Conservation (phyloP, 2,888 invertebrate species). For the Mayetiola destructor region DNA sequence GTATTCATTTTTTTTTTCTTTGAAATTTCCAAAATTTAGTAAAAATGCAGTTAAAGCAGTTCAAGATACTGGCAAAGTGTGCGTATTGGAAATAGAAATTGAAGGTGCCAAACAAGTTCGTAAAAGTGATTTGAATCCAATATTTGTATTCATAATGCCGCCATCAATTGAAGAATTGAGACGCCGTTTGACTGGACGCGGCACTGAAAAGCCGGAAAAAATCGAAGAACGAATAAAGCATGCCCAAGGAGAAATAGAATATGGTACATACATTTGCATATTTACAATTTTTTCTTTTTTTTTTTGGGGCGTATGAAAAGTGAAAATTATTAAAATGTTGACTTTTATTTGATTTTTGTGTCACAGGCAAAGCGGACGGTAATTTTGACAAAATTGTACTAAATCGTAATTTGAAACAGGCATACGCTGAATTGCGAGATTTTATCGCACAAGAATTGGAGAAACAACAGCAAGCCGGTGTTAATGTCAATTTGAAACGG, state of each 20-base stretch:
- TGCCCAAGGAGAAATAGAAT: slow-evolving; percentile 70
- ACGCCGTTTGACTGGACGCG: slow-evolving; percentile 54
- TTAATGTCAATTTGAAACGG: slow-evolving; percentile 21
- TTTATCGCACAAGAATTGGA: slow-evolving; percentile 51
- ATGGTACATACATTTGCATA: slow-evolving; percentile 41
- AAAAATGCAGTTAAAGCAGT: slow-evolving; percentile 74
- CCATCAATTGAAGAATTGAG: slow-evolving; percentile 70
- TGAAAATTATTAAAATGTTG: background rate
- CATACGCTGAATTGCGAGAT: slow-evolving; percentile 58
- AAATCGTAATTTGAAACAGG: slow-evolving; percentile 67
- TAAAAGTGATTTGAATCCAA: slow-evolving; percentile 62
- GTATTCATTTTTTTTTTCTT: slow-evolving; percentile 15
- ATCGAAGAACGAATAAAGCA: slow-evolving; percentile 59
- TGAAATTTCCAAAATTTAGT: slow-evolving; percentile 35
- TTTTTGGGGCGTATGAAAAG: background rate
- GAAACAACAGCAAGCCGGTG: slow-evolving; percentile 39
- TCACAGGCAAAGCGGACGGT: slow-evolving; percentile 44
- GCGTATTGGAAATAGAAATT: slow-evolving; percentile 87
- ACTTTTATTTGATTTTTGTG: slow-evolving; percentile 16
- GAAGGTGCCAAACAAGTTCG: slow-evolving; percentile 88
- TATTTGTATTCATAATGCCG: slow-evolving; percentile 84
- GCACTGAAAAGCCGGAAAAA: slow-evolving; percentile 84
- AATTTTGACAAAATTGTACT: slow-evolving; percentile 73
- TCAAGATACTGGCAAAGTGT: slow-evolving; percentile 64
- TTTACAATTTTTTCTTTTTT: background rate